A percentile compares a stretch with the other conserved stretches of the same genome.
phyloP scores from a whole-genome alignment of 2,888 invertebrate genomes.

The Gastrophysa polygoni region DNA sequence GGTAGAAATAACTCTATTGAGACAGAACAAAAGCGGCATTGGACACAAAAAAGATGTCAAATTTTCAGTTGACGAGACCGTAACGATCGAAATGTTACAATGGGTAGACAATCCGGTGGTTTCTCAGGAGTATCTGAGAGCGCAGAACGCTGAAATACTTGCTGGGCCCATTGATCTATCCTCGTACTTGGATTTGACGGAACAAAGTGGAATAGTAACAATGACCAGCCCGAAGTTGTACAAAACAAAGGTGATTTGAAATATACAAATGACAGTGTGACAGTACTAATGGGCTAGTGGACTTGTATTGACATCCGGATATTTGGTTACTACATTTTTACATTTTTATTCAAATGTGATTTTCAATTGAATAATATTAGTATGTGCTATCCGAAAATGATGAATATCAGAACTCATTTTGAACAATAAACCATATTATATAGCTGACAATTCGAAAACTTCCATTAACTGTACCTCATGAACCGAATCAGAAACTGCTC shows the following conservation, averaged over 20 bases:
- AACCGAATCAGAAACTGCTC: too few relatives aligned
- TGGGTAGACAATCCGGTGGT: constrained; percentile 74
- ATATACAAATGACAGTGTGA: background rate
- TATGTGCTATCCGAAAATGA: too few relatives aligned
- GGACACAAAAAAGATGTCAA: constrained; percentile 61
- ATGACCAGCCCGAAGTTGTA: constrained; percentile 86
- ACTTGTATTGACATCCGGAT: too few relatives aligned
- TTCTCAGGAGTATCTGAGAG: constrained; percentile 80
- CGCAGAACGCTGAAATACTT: constrained; percentile 88
- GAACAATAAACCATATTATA: too few relatives aligned
- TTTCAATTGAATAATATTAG: too few relatives aligned
- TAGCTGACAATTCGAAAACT: too few relatives aligned
- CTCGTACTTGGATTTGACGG: constrained; percentile 82
- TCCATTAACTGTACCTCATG: too few relatives aligned
- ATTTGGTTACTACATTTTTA: too few relatives aligned
- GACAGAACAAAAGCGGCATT: constrained; percentile 69
- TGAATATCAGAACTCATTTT: too few relatives aligned
- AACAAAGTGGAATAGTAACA: constrained; percentile 83
- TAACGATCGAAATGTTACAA: constrained; percentile 57
- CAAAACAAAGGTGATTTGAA: constrained; percentile 62
- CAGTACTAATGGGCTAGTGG: too few relatives aligned
- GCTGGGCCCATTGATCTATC: constrained; percentile 87
- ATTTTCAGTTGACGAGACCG: constrained; percentile 61
- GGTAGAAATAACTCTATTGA: constrained; percentile 68
- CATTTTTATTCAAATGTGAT: too few relatives aligned